These are phyloP conservation scores for Poicephalus meyeri DNA, from an alignment of 2,113 vertebrate genomes.

Conservation along the genomic window DNA sequence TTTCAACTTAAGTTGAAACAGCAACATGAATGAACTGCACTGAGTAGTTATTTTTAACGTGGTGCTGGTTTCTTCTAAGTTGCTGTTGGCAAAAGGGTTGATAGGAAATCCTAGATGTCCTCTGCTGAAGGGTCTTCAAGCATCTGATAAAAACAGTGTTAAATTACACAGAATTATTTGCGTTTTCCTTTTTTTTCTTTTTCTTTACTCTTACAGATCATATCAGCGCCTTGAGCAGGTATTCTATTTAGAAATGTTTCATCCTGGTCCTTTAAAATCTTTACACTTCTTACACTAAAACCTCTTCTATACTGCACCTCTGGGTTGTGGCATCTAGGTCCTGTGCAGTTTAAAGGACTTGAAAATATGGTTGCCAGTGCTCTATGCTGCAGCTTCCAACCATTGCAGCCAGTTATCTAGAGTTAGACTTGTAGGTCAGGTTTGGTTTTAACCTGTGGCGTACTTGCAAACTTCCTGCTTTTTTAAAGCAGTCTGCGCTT, in stretches of 20 bases:
- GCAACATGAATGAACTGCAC: not conserved
- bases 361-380: not conserved
- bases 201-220: not conserved
- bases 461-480: not conserved
- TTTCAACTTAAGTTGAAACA: not conserved
- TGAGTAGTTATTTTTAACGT: not conserved
- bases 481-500: not conserved
- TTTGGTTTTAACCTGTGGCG: not conserved
- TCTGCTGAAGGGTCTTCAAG: not conserved
- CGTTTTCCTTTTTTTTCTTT: not conserved
- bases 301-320: not conserved
- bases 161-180: not conserved
- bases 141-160: not conserved
- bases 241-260: not conserved
- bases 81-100: not conserved
- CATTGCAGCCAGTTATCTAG: not conserved
- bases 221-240: not conserved
- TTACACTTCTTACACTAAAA: not conserved
- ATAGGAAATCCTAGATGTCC: not conserved
- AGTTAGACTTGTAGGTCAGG: not conserved
- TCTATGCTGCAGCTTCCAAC: not conserved
- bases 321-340: not conserved
- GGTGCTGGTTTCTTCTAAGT: not conserved
- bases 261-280: not conserved
- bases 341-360: not conserved